phyloP scores from a whole-genome alignment of 2,113 vertebrate species.

The Pseudorasbora parva region DNA sequence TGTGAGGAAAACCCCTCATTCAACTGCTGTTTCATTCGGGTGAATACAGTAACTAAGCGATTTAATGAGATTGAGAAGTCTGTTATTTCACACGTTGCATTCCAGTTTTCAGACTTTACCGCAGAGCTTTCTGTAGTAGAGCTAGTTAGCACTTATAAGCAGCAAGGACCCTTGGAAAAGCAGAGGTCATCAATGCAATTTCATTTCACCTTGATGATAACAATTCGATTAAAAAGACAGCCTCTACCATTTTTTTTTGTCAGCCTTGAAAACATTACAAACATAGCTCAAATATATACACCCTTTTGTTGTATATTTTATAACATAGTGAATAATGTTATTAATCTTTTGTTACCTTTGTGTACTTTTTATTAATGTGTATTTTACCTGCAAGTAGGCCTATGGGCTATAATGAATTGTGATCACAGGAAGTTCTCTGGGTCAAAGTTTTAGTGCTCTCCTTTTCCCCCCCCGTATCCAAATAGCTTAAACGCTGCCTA shows the following conservation, averaged over 20 bases:
- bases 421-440: not conserved
- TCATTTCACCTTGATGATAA: constrained; percentile 1
- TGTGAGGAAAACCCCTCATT: not conserved
- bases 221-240: not conserved
- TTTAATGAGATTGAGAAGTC: not conserved
- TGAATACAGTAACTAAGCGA: not conserved
- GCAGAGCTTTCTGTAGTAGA: not conserved
- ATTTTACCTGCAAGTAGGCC: not conserved
- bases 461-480: constrained; percentile 36
- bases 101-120: not conserved
- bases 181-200: constrained; percentile 19
- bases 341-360: not conserved
- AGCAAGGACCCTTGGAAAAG: not conserved
- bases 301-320: not conserved
- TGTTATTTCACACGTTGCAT: not conserved
- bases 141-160: not conserved
- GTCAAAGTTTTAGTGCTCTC: not conserved
- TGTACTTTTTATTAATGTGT: too few species aligned
- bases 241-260: not conserved
- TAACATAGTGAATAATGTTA: not conserved
- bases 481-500: not conserved
- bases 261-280: not conserved
- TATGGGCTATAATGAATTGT: not conserved
- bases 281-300: not conserved
- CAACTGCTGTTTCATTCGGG: not conserved